Evolutionary conservation across 2,888 invertebrate genomes (phyloP), one percentile per base, ranked within the genome.

Genomic region (Tanypteryx hageni): DNA sequence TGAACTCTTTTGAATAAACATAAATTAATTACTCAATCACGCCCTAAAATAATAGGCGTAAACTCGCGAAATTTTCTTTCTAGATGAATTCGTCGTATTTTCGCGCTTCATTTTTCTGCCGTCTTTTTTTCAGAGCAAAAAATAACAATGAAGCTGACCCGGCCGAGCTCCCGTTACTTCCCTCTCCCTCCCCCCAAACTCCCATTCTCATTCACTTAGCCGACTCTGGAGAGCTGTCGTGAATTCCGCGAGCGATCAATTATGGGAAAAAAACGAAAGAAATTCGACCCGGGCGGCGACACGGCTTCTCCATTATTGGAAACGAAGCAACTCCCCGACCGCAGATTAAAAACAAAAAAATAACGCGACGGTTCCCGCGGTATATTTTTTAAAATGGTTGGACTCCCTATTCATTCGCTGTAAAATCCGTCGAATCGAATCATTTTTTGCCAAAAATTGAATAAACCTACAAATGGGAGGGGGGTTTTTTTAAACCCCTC

Each of bases 281-380:
- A 31, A 86, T 16, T 11, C 86, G 31, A 31, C 86, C 27, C 58
- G 22, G 31, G 11, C 16, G 18, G 86, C 13, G 58, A 86, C 86
- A 86, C 61, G 61, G 86, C 86, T 86, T 86, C 86, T 86, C 86
- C 86, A 86, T 86, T 86, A 86, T 86, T 86, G 86, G 86, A 64
- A 86, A 86, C 61, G 86, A 61, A 86, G 27, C 61, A 61, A 31
- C 86, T 22, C 86, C 31, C 27, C 85, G 27, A 18, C 59, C 83
- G 83, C 83, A 76, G 76, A 76, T 76, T 76, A 76, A 27, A 27
- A 27, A 4, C n/a, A 76, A 76, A 76, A 76, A 76, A 68, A 68
- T 22, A 22, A 22, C n/a, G 68, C 7, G 18, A 68, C 18, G 0
- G 22, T 22, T 68, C 44, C 22, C n/a, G 22, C 27, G 76, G 27